A percentile compares a stretch with the other conserved stretches of the same genome.
Conservation (phyloP, 2,797 vertebrate genomes). For the Coregonus ussuriensis region DNA sequence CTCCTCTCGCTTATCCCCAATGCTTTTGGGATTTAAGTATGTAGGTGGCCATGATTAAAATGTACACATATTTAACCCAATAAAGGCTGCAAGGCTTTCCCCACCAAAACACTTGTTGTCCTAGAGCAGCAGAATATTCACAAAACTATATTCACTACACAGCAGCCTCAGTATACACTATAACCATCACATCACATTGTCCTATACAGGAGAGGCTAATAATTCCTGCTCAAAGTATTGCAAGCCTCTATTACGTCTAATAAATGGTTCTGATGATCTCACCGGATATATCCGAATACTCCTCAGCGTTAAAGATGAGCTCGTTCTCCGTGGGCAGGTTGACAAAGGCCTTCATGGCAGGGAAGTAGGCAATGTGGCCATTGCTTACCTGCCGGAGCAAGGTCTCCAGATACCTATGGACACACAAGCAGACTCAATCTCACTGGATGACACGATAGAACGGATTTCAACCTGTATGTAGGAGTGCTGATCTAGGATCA, state of each 20-base stretch:
- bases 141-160: too few relatives aligned
- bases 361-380: conserved; percentile 98
- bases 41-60: too few relatives aligned
- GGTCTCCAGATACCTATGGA: conserved; percentile 94
- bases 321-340: conserved; percentile 98
- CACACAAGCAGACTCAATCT: conserved; percentile 16
- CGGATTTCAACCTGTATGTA: too few relatives aligned
- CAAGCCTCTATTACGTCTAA: not conserved
- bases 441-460: not conserved
- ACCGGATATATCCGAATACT: conserved; percentile 99
- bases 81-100: too few relatives aligned
- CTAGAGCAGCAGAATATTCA: too few relatives aligned
- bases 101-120: too few relatives aligned
- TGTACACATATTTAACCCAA: too few relatives aligned
- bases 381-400: conserved; percentile 97
- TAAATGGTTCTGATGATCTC: conserved; percentile 30
- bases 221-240: not conserved
- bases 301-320: conserved; percentile 96
- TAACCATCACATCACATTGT: not conserved
- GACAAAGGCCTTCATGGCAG: conserved; percentile 99
- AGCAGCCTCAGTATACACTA: too few relatives aligned
- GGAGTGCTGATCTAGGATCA: too few relatives aligned
- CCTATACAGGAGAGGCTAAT: not conserved
- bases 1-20: too few relatives aligned
- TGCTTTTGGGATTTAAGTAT: too few relatives aligned